A percentile compares a stretch with the other conserved stretches of the same genome.
phyloP scores from a whole-genome alignment of 2,888 invertebrate genomes.

The Lochmaea capreae region DNA sequence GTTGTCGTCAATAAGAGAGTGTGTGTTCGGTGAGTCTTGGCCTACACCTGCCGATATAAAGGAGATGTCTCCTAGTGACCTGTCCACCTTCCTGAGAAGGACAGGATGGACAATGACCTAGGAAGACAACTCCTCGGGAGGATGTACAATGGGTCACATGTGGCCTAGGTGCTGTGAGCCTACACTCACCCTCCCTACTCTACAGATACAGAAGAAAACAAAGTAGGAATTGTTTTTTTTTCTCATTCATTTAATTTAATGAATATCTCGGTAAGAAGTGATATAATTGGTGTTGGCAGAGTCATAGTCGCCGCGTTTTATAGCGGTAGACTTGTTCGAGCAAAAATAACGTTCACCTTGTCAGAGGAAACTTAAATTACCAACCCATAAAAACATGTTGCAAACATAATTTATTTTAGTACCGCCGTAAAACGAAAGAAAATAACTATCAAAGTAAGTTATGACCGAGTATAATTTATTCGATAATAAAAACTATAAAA shows the following conservation, averaged over 20 bases:
- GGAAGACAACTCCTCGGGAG: too few species aligned
- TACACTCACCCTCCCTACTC: too few species aligned
- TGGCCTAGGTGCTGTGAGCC: too few species aligned
- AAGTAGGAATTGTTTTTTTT: neutral
- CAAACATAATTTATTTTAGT: constrained; percentile 49
- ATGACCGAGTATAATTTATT: constrained; percentile 56
- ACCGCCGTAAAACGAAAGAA: constrained; percentile 49
- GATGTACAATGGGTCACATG: too few species aligned
- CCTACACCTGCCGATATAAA: too few species aligned
- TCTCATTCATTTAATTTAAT: neutral
- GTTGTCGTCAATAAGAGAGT: too few species aligned
- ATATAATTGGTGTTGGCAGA: constrained; percentile 26
- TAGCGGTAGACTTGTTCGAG: constrained; percentile 36
- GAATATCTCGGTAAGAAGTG: too few species aligned
- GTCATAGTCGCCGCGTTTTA: constrained; percentile 42
- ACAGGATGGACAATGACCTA: too few species aligned
- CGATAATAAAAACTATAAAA: constrained; percentile 58
- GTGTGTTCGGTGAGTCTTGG: too few species aligned
- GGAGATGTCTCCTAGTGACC: too few species aligned
- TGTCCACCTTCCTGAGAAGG: too few species aligned
- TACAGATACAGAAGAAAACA: too few species aligned
- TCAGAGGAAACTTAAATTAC: constrained; percentile 42
- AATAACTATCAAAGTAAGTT: constrained; percentile 56
- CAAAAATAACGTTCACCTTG: constrained; percentile 50
- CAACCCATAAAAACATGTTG: constrained; percentile 47